Percentiles rank a stretch among this genome's conserved stretches.
Conservation (phyloP, 2,113 vertebrate genomes). For the Rostratula benghalensis region DNA sequence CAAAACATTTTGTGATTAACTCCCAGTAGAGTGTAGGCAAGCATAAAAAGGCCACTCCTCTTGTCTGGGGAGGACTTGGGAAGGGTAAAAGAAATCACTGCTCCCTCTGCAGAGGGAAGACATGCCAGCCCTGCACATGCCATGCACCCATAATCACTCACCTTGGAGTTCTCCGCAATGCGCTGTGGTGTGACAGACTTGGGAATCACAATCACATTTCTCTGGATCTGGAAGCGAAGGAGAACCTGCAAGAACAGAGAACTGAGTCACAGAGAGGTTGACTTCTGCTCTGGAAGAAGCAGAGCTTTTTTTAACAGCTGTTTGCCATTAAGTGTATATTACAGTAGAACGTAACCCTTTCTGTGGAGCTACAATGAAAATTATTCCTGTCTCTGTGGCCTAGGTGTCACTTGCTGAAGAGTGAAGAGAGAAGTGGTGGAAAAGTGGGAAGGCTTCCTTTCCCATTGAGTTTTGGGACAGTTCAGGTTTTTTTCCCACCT, state of each 20-base stretch:
- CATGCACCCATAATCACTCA: not conserved
- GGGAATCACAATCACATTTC: slow-evolving; percentile 85
- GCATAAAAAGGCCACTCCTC: not conserved
- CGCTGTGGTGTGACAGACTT: slow-evolving; percentile 85
- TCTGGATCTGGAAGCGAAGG: slow-evolving; percentile 86
- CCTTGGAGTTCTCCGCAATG: slow-evolving; percentile 87
- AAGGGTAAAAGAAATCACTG: not conserved
- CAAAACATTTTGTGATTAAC: too few species aligned
- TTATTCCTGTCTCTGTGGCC: not conserved
- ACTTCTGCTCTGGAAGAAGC: not conserved
- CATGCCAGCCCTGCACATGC: not conserved
- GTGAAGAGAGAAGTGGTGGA: not conserved
- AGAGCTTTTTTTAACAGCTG: not conserved
- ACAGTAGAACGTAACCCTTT: not conserved
- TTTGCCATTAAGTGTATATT: not conserved
- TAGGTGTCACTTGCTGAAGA: not conserved
- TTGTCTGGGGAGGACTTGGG: not conserved
- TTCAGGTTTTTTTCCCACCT: not conserved
- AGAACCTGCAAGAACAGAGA: slow-evolving; percentile 74
- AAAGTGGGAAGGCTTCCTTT: not conserved
- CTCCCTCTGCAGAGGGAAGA: not conserved
- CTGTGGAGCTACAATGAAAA: not conserved
- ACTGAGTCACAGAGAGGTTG: not conserved
- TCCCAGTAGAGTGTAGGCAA: not conserved
- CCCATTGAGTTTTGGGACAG: not conserved